Base-by-base conservation (phyloP, 2,797 vertebrate species). In the Staurois parvus region DNA sequence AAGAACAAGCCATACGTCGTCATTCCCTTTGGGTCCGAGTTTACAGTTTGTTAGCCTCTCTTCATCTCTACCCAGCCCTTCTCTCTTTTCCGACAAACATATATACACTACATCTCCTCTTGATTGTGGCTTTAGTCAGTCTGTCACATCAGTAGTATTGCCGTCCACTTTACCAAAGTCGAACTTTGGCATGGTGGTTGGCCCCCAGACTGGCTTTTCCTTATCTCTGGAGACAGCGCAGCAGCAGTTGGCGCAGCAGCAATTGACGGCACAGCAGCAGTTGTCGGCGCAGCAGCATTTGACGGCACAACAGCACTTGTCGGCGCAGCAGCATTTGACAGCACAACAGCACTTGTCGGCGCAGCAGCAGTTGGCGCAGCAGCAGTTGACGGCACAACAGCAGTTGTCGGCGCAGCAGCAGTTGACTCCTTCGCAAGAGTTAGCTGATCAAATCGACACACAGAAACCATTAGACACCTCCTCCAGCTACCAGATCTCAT, bases 381-480 rank as follows among this genome's bases (percentile, higher is more conserved):
- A 99, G 95, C 98, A 99, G 95, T 94, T 99, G 91, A 99, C 98
- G 9, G 6, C 37, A 37, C 37, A 37, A 10, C 37, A 37, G 9
- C 97, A 99, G 95, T 9, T 37, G 37, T 37, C 37, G 9, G 37
- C 37, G 8, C 37, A 37, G 9, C 98, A 99, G 95, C 98, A 99
- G 95, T 94, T 99, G 91, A 99, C 98, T 85, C 98, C 98, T 32
- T 99, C 98, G 88, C 98, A 99, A 96, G 98, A 99, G 96, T 95
- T 99, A 91, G 97, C 97, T 7, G 98, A 99, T 89, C 97, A 99
- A 94, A 93, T 99, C 81, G 98, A 99, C 92, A 97, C 98, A 0
- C 97, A 98, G 93, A 96, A 96, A 92, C 94, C 89, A 84, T 87
- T 96, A 87, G 95, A 96, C 87, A 94, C 96, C 90, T 96, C 98